Conservation (phyloP, 2,888 invertebrate species). For the Pammene fasciana region DNA sequence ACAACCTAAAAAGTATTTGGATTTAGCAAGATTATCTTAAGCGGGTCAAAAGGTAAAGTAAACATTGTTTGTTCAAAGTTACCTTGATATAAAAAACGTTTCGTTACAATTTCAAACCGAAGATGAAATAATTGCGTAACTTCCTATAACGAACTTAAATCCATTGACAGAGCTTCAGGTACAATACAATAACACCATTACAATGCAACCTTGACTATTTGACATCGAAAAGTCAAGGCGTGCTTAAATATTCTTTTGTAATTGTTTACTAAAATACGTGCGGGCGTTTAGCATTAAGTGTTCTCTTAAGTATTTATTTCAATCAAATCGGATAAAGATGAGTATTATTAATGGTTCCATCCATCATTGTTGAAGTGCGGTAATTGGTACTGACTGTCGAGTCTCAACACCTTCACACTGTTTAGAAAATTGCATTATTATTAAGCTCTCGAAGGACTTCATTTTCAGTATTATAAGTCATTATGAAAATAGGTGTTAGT, state of each 20-base stretch:
- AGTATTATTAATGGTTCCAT: slow-evolving; percentile 42
- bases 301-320: slow-evolving; percentile 41
- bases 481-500: too few relatives aligned
- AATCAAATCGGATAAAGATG: slow-evolving; percentile 36
- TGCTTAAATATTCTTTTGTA: slow-evolving; percentile 47
- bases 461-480: too few relatives aligned
- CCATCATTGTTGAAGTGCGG: slow-evolving; percentile 51
- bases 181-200: slow-evolving; percentile 60
- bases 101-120: slow-evolving; percentile 36
- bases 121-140: slow-evolving; percentile 40
- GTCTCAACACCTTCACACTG: slow-evolving; percentile 10
- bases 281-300: slow-evolving; percentile 47
- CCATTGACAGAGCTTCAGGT: slow-evolving; percentile 31
- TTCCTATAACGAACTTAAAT: slow-evolving; percentile 40
- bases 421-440: not conserved
- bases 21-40: slow-evolving; percentile 26
- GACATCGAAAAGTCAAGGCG: slow-evolving; percentile 69
- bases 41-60: slow-evolving; percentile 27
- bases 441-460: slow-evolving; percentile 10
- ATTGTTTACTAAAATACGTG: slow-evolving; percentile 64
- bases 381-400: slow-evolving; percentile 49
- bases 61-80: slow-evolving; percentile 16
- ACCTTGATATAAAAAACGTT: slow-evolving; percentile 39
- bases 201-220: slow-evolving; percentile 59
- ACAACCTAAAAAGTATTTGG: not conserved